These are phyloP conservation scores for Pelecanoides urinatrix DNA, from an alignment of 2,113 vertebrate species.

Conservation along the genomic window DNA sequence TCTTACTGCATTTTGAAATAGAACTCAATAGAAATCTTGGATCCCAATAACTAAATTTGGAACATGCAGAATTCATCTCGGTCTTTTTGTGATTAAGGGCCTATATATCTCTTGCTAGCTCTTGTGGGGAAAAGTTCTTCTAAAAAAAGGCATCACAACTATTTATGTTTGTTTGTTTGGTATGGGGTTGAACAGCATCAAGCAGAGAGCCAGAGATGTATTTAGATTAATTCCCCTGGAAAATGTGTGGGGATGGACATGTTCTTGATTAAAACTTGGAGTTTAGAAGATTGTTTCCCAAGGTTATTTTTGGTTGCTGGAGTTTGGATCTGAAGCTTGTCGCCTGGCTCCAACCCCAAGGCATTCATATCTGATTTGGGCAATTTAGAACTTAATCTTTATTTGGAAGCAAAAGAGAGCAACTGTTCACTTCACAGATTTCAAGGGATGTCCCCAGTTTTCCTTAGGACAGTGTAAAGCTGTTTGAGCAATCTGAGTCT, in stretches of 20 bases:
- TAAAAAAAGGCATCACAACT: neutral
- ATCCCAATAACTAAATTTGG: neutral
- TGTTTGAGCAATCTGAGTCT: neutral
- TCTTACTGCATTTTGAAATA: neutral
- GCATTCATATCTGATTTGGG: neutral
- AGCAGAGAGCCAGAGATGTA: neutral
- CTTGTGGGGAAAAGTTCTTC: neutral
- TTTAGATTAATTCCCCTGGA: constrained; percentile 4
- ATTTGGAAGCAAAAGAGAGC: neutral
- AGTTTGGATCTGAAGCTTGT: neutral
- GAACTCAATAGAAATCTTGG: neutral
- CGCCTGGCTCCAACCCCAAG: neutral
- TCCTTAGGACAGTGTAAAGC: neutral
- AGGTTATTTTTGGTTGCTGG: constrained; percentile 60
- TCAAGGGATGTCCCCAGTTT: neutral
- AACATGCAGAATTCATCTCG: neutral
- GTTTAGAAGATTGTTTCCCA: constrained; percentile 49
- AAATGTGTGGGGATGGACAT: neutral
- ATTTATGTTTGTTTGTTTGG: neutral
- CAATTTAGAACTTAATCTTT: neutral
- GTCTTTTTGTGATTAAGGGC: neutral
- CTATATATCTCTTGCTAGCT: neutral
- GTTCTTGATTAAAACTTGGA: constrained; percentile 53
- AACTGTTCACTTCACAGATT: fast-evolving
- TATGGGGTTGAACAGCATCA: neutral